phyloP scores from a whole-genome alignment of 1,140 invertebrate genomes.

The Brachionus asplanchnoidis region DNA sequence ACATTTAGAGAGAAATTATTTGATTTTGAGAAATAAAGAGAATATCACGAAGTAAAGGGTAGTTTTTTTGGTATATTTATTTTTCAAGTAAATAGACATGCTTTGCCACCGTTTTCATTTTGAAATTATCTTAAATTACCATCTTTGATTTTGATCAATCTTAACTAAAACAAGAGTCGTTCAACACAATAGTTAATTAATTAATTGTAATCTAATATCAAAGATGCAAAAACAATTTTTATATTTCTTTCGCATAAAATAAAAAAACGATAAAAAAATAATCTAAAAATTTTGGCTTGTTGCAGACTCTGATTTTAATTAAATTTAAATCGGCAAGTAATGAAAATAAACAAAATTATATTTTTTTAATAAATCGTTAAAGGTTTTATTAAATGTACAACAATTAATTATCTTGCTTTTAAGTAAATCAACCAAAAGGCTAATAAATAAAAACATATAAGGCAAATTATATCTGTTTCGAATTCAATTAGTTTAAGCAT shows the following conservation, averaged over 20 bases:
- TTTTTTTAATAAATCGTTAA: background rate
- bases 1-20: background rate
- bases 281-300: background rate
- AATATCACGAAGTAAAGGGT: background rate
- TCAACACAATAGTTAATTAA: background rate
- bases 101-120: background rate
- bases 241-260: too few species aligned
- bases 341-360: background rate
- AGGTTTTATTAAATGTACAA: background rate
- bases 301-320: background rate
- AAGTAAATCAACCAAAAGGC: background rate
- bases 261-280: background rate
- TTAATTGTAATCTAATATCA: background rate
- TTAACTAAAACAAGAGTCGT: background rate
- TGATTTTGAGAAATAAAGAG: background rate
- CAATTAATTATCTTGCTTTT: background rate
- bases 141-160: background rate
- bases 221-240: background rate
- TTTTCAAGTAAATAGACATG: background rate
- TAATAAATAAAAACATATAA: background rate
- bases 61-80: background rate
- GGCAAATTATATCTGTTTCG: background rate
- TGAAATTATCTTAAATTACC: slow-evolving; percentile 11
- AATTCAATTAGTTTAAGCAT: background rate
- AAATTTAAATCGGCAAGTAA: background rate